Base-by-base conservation (phyloP, 92 coral and sea anemone species). In the Micromussa lordhowensis region DNA sequence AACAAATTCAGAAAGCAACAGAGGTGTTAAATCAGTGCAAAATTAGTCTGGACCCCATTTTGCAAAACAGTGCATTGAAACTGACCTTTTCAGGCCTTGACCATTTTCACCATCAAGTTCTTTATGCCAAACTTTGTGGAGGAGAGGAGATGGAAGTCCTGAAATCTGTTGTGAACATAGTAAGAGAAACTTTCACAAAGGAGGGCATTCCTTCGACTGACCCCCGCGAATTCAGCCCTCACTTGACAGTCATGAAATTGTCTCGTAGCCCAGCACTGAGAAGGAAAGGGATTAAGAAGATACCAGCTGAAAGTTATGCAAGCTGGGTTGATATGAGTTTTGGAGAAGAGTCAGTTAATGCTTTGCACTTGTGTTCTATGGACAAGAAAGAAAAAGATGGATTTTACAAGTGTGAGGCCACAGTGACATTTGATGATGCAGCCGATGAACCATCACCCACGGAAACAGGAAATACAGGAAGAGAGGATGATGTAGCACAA, bases 311-410 rank as follows among this genome's bases (percentile, higher is more conserved):
- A 70, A 61, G 82, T 61, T 98, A 98, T 87, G 66, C 91, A 73
- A 63, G 88, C 84, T 94, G 89, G 89, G 32, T 84, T 48, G 93
- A 93, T 58, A 69, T 88, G 30, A 82, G 83, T 71, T 95, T 98
- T 83, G 99, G 98, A 15, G 91, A 88, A 26, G 96, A 98, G 78
- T 63, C 75, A 21, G 95, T 95, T 34, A 80, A 38, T 71, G 79
- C 90, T 31, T 84, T 98, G 34, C 91, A 92, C 31, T 86, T 98
- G 73, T 98, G 99, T 80, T 94, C 98, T 61, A 98, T 98, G 99
- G 90, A 91, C 58, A 68, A 77, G 29, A 93, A 91, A 80, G 91
- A 96, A 69, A 68, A 92, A 68, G 98, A 97, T 90, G 99, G 99
- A 1, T 98, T 98, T 87, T 98, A 98, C 79, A 90, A 91, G 40